Base-by-base conservation (phyloP, 2,888 invertebrate species). In the Tillus elongatus region DNA sequence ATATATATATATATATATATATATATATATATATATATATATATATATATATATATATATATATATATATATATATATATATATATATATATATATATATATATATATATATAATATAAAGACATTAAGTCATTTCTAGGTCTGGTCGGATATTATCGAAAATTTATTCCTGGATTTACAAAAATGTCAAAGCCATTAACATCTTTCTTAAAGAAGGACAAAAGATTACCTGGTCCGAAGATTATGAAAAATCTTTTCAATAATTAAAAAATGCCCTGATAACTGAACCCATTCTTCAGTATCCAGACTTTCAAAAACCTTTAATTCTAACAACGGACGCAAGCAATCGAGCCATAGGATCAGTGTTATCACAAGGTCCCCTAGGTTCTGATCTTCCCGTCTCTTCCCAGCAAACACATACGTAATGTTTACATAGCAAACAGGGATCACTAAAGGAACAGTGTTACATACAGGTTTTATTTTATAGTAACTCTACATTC, bases 91-190 rank as follows among this genome's bases (percentile, higher is more conserved):
- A n/a, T n/a, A n/a, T n/a, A n/a, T n/a, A n/a, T n/a, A n/a, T n/a
- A n/a, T n/a, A n/a, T n/a, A n/a, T n/a, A n/a, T n/a, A n/a, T n/a
- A n/a, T n/a, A n/a, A n/a, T 16, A 19, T 10, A 42, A 30, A 31
- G 26, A 39, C 13, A 45, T 45, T 10, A 43, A 41, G 44, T 19
- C 40, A n/a, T 65, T 64, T 37, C 26, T 62, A 13, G 62, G 61
- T 6, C 30, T 64, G 15, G 26, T 51, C 0, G 56, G 57, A 0
- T 64, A 62, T 36, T 63, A 64, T 26, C 15, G 60, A n/a, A 52
- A 53, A 36, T 64, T 64, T 35, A 63, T 66, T 1, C 33, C 42
- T 14, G 37, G 58, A 6, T 63, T 59, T 35, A 44, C 54, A 1
- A 46, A 49, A 35, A 37, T 53, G 2, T 47, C 58, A 2, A 44